Base-by-base conservation (phyloP, 2,888 invertebrate genomes). In the Lacanobia wlatinum region DNA sequence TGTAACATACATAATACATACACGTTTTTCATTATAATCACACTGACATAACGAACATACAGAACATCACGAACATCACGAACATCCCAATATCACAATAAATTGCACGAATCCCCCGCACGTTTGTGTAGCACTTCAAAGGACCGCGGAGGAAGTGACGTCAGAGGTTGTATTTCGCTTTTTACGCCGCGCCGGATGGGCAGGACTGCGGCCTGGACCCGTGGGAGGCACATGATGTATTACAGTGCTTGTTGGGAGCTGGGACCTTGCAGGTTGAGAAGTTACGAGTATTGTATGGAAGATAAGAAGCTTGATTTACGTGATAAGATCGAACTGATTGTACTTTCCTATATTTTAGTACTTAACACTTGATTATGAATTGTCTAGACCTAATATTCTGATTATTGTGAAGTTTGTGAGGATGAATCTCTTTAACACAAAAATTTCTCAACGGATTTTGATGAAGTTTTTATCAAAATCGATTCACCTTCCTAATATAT, bases 111-210 rank as follows among this genome's bases (percentile, higher is more conserved):
- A 79, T 72, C 52, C 46, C 50, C 53, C 56, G 68, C 80, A 73
- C 68, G 80, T 53, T 58, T 53, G 60, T 58, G 53, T 59, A 18
- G 60, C 48, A 53, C 67, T 64, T 83, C 80, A 80, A 80, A 80
- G 66, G 73, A 48, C 55, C 84, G 80, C 84, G 12, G 43, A 80
- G 84, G 80, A 80, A 65, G 80, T 80, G 60, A 65, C 70, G 84
- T 80, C 84, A 83, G 55, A 28, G 14, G 28, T 83, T 62, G 64
- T 70, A 62, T 83, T 80, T 73, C 73, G 80, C 80, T 80, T 81
- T 82, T 84, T 84, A 59, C 58, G 40, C 55, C 67, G 63, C 52
- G 65, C 82, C 84, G 82, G 82, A 82, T 77, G 78, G 56, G 62
- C 75, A 78, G 73, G 28, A 16, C 59, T 78, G 73, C 52, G 64